Base-by-base conservation (phyloP, 2,113 vertebrate genomes). In the Lophius piscatorius region DNA sequence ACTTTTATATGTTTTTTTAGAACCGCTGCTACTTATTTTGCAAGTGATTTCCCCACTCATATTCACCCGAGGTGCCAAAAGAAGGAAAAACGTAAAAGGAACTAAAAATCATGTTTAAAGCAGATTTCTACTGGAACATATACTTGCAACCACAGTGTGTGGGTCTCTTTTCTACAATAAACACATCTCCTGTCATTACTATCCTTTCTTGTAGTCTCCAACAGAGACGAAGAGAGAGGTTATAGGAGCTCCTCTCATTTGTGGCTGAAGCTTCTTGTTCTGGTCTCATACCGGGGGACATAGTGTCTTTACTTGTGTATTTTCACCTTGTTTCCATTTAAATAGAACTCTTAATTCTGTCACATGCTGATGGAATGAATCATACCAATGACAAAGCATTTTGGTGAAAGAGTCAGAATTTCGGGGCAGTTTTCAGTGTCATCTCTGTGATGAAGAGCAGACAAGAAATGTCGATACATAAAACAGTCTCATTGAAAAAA, bases 211-310 rank as follows among this genome's bases (percentile, higher is more conserved):
- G 44, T 54, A 52, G 5, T 70, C 48, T 39, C 21, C 60, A 35
- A 50, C 64, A 41, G 67, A 71, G 31, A 63, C 17, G 52, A 35
- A 42, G 34, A 45, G 16, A 33, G 8, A 42, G 34, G 46, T 63
- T 72, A 12, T 34, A 40, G 33, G 28, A 34, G 66, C 60, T 54
- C 38, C 18, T 51, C 59, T 80, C 73, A 70, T 70, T 54, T 68
- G 29, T 29, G 36, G 56, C 12, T 64, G 66, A 70, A 81, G 72
- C 28, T 51, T 40, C 78, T 28, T 50, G 38, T 47, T 70, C 23
- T 46, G 34, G 49, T 76, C 55, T 55, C 50, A 45, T 34, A 67
- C 41, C 45, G 29, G 14, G 21, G 55, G 31, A 69, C 68, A 60
- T 57, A 12, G 34, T 13, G 44, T 58, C 42, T 52, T 63, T 44